Evolutionary conservation across 2,888 invertebrate genomes (phyloP).

Genomic region (Aethes cnicana): DNA sequence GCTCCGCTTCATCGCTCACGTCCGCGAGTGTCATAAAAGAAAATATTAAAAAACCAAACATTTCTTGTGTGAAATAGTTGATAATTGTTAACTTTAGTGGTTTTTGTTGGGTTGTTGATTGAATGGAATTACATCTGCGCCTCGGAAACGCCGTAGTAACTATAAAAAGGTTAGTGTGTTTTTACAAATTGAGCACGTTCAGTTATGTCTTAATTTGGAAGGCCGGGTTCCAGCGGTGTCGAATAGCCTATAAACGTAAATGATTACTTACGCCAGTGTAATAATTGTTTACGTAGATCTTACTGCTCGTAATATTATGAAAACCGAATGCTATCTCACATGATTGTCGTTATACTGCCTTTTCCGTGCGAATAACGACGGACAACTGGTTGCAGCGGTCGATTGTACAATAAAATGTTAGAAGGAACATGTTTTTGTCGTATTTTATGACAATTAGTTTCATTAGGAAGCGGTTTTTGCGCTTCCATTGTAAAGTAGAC

Average conservation of each 20-base stretch:
- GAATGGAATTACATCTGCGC: conserved; percentile 54
- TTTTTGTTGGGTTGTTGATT: conserved; percentile 57
- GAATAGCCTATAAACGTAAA: conserved; percentile 50
- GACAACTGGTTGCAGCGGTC: conserved; percentile 15
- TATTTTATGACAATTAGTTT: conserved; percentile 9
- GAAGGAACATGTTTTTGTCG: conserved; percentile 24
- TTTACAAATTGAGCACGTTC: conserved; percentile 52
- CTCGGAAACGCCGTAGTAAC: conserved; percentile 45
- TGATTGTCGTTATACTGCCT: neutral
- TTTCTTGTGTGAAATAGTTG: conserved; percentile 70
- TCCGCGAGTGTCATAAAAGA: conserved; percentile 64
- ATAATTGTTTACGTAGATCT: conserved; percentile 33
- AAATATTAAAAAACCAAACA: conserved; percentile 64
- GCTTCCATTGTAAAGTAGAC: conserved; percentile 4
- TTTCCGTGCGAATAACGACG: neutral
- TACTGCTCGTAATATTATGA: conserved; percentile 8
- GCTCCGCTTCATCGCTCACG: conserved; percentile 45
- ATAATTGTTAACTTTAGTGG: conserved; percentile 55
- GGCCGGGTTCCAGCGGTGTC: conserved; percentile 63
- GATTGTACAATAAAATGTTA: conserved; percentile 7
- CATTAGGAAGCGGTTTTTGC: conserved; percentile 17
- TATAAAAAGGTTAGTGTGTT: conserved; percentile 61
- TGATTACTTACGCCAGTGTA: conserved; percentile 36
- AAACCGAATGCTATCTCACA: conserved; percentile 13
- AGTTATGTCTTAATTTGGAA: conserved; percentile 74